Percentiles rank a stretch among this genome's conserved stretches.
Evolutionary conservation across 2,113 vertebrate species (phyloP).

Genomic region (Neogale vison): DNA sequence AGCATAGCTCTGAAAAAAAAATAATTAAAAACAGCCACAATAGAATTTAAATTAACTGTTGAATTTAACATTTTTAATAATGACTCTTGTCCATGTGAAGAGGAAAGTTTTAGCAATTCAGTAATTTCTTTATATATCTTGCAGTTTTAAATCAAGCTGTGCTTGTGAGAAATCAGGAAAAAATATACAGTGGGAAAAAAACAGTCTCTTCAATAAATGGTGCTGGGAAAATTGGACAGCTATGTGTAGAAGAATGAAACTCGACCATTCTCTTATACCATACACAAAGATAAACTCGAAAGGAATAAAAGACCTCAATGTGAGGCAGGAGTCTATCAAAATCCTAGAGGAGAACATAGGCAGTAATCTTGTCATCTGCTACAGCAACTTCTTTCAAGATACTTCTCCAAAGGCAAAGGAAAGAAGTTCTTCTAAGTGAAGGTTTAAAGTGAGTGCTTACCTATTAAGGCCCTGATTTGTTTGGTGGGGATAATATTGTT

Average conservation of each 20-base stretch:
- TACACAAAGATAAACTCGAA: no score
- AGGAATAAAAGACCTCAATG: no score
- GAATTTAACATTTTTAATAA: conserved; percentile 19
- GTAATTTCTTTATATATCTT: not conserved
- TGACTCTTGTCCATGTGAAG: not conserved
- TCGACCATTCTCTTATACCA: no score
- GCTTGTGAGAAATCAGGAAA: not conserved
- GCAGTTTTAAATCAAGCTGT: not conserved
- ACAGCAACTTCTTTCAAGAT: no score
- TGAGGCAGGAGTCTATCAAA: no score
- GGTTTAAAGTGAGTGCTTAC: not conserved
- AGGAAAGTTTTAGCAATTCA: not conserved
- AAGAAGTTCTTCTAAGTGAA: not conserved
- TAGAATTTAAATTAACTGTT: not conserved
- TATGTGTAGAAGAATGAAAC: no score
- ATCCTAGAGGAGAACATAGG: no score
- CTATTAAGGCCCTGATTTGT: not conserved
- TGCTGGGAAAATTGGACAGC: no score
- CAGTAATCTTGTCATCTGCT: no score
- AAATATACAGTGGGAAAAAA: no score
- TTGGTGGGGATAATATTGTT: not conserved
- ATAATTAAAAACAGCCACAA: not conserved
- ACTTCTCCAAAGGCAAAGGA: no score
- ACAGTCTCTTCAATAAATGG: no score
- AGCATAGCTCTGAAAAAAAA: conserved; percentile 20